A percentile compares a stretch with the other conserved stretches of the same genome.
These are phyloP conservation scores for Oasisia sp. DNA, from an alignment of 2,888 invertebrate species.

Conservation along the genomic window DNA sequence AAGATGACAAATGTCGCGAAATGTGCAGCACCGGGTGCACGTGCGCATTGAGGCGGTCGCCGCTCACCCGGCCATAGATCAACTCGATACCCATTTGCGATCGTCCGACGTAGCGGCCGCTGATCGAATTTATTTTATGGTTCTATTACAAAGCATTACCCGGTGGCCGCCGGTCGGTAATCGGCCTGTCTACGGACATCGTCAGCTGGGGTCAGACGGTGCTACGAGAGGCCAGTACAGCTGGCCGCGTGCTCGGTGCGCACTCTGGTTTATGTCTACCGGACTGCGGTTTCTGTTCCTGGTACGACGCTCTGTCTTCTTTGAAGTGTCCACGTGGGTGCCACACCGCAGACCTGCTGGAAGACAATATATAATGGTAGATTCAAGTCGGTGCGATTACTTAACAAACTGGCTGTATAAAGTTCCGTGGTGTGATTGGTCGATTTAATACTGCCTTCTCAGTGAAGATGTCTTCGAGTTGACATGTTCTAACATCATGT, in stretches of 20 bases:
- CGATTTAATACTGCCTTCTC: neutral
- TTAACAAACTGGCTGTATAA: no score
- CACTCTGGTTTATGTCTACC: neutral
- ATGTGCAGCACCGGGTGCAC: neutral
- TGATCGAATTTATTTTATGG: constrained; percentile 17
- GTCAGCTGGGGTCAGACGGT: neutral
- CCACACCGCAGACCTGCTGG: neutral
- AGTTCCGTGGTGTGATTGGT: neutral
- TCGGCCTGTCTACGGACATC: neutral
- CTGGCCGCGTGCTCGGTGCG: neutral
- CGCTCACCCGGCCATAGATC: neutral
- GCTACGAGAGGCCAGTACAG: neutral
- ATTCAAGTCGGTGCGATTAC: no score
- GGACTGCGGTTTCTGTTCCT: neutral
- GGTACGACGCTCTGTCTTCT: neutral
- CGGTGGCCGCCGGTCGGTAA: neutral
- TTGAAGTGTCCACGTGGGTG: neutral
- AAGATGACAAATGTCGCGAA: constrained; percentile 17
- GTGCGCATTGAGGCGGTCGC: neutral
- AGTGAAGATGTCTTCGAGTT: neutral
- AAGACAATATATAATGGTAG: neutral
- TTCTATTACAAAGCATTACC: constrained; percentile 17
- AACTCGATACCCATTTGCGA: constrained; percentile 5
- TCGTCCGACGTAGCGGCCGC: neutral
- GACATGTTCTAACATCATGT: neutral